Conservation (phyloP, 2,113 vertebrate genomes). For the Dromas ardeola region DNA sequence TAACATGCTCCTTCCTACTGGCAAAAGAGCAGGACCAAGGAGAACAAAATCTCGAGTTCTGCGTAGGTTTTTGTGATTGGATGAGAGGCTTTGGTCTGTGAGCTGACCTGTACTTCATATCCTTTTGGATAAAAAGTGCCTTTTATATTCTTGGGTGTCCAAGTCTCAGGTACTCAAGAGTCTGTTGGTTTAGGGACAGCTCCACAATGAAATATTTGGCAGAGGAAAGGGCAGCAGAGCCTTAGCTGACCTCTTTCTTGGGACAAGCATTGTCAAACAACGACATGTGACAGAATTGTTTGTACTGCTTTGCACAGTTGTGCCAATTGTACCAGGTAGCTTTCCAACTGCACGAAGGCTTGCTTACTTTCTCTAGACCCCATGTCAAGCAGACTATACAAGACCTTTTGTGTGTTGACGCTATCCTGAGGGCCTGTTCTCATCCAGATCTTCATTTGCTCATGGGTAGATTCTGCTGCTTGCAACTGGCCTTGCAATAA, state of each 20-base stretch:
- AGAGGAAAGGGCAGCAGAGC: not conserved
- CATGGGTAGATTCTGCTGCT: not conserved
- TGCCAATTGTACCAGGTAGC: not conserved
- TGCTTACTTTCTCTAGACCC: not conserved
- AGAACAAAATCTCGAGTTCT: not conserved
- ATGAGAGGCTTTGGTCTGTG: not conserved
- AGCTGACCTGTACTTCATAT: not conserved
- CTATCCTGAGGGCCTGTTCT: not conserved
- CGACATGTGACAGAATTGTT: not conserved
- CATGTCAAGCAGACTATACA: not conserved
- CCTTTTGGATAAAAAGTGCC: not conserved
- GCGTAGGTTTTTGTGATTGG: not conserved
- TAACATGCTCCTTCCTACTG: not conserved
- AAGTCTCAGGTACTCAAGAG: not conserved
- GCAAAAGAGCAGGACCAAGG: not conserved
- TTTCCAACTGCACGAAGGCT: not conserved
- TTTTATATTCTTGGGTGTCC: not conserved
- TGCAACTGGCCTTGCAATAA: not conserved
- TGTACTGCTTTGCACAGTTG: not conserved
- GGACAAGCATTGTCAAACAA: slow-evolving; percentile 7
- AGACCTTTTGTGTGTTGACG: not conserved
- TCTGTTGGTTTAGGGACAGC: slow-evolving; percentile 2
- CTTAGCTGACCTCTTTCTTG: slow-evolving; percentile 30
- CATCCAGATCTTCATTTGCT: not conserved
- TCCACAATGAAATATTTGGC: not conserved